Evolutionary conservation across 2,888 invertebrate genomes (phyloP), one percentile per base, ranked within the genome.

Genomic region (Ecliptopera silaceata): DNA sequence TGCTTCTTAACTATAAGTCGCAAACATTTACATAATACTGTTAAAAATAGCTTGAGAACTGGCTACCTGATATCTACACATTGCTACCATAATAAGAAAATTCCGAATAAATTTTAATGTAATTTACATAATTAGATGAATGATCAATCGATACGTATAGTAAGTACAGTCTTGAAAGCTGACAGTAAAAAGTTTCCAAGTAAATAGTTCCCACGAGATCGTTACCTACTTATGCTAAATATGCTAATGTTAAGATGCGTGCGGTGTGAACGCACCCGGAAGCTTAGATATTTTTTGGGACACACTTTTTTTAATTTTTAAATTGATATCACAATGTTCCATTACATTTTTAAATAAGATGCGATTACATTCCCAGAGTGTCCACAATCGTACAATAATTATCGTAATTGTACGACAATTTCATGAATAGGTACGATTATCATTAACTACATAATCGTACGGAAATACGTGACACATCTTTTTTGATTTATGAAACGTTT

Each of bases 161-260:
- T 56, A 55, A 65, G 54, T 63, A 60, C 63, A 60, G 45, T 22
- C 17, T 36, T 46, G 29, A 38, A 17, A 12, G 15, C 10, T 11
- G 43, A 38, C 52, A 26, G 57, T 53, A 58, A 61, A 71, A 64
- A 66, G 51, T 62, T 58, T 18, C 11, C n/a, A n/a, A n/a, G n/a
- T n/a, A n/a, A n/a, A n/a, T n/a, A 55, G 59, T 86, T 88, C 86
- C 82, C 87, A 86, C 81, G 86, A 69, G 71, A 65, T 63, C 22
- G 42, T 22, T 20, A 61, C n/a, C n/a, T n/a, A n/a, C n/a, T n/a
- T 3, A 20, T 20, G 6, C 26, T 26, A 26, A 22, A 26, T 81
- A 86, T 88, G 84, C 75, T 77, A 86, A 86, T 81, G 63, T 38
- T 61, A 62, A 63, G 64, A 64, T 61, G 63, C 32, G 46, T 51